Conservation (phyloP, 2,113 vertebrate genomes). For the Mesembrinibis cayennensis region DNA sequence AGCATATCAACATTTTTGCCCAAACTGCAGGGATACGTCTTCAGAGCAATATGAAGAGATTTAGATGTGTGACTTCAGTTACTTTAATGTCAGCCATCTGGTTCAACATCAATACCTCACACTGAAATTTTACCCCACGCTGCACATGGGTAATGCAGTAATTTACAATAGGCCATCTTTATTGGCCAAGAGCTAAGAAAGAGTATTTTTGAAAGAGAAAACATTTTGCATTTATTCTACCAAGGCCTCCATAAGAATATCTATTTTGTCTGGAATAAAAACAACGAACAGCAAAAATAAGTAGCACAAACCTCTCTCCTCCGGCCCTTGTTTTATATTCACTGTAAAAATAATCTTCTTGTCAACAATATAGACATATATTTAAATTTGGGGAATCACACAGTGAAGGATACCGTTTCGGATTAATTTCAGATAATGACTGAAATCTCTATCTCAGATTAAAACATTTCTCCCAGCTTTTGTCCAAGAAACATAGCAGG, state of each 20-base stretch:
- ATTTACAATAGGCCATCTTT: neutral
- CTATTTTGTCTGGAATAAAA: neutral
- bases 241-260: neutral
- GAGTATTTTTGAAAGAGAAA: neutral
- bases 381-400: neutral
- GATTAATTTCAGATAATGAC: neutral
- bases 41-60: neutral
- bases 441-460: neutral
- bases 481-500: neutral
- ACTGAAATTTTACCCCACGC: neutral
- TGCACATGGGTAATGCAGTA: neutral
- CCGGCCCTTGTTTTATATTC: neutral
- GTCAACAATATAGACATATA: neutral
- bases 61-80: neutral
- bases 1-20: neutral
- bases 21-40: neutral
- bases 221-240: neutral
- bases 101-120: neutral
- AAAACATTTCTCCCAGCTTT: constrained; percentile 1
- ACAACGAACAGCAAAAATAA: neutral
- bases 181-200: neutral
- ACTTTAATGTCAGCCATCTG: neutral
- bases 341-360: neutral
- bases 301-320: neutral
- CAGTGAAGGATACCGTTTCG: neutral